These are phyloP conservation scores for Macroramphosus scolopax DNA, from an alignment of 2,797 vertebrate genomes.

Conservation along the genomic window DNA sequence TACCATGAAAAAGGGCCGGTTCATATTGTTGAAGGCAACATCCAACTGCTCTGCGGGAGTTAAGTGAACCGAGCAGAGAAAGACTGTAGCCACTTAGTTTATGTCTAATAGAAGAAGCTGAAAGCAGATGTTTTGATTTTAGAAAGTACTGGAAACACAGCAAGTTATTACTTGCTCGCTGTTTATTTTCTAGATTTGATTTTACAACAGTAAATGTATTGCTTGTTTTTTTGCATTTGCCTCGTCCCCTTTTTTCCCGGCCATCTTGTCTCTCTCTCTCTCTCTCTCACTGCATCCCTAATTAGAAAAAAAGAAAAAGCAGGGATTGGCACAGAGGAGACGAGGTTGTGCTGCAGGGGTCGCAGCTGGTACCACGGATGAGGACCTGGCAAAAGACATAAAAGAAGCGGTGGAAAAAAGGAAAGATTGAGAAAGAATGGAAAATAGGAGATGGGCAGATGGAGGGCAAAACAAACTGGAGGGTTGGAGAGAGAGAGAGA, in stretches of 20 bases:
- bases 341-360: slow-evolving; percentile 57
- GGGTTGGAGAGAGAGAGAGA: slow-evolving; percentile 44
- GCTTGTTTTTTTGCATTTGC: slow-evolving; percentile 40
- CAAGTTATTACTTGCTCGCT: too few species aligned
- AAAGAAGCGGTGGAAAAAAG: slow-evolving; percentile 35
- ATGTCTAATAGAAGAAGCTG: too few species aligned
- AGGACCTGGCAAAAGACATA: slow-evolving; percentile 52
- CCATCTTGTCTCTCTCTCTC: neutral
- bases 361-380: slow-evolving; percentile 63
- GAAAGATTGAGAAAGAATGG: slow-evolving; percentile 41
- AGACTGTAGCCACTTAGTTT: too few species aligned
- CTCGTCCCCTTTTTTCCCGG: slow-evolving; percentile 17
- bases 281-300: slow-evolving; percentile 16
- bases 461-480: slow-evolving; percentile 61
- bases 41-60: too few species aligned
- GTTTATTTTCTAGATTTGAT: too few species aligned
- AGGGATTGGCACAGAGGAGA: slow-evolving; percentile 46
- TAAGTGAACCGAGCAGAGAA: too few species aligned
- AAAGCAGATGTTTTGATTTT: too few species aligned
- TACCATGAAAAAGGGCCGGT: too few species aligned
- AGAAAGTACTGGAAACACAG: too few species aligned
- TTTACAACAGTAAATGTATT: slow-evolving; percentile 21
- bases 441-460: slow-evolving; percentile 66
- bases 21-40: too few species aligned
- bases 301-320: slow-evolving; percentile 32